Evolutionary conservation across 2,797 vertebrate genomes (phyloP).

Genomic region (Callimico goeldii): DNA sequence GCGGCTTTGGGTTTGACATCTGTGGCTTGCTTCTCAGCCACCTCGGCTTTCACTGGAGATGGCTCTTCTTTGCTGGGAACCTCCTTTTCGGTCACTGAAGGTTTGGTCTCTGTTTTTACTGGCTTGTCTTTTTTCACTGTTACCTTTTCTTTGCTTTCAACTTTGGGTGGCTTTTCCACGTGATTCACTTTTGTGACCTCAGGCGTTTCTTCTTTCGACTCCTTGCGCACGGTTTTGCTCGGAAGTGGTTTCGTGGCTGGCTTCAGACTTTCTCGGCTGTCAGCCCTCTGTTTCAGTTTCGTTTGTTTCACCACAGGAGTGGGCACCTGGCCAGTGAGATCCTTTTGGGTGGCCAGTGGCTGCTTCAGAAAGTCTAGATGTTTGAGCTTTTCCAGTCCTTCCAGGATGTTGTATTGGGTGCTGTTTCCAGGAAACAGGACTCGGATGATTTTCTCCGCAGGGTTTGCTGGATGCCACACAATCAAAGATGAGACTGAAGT

Average conservation of each 20-base stretch:
- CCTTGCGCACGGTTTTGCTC: conserved; percentile 90
- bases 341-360: conserved; percentile 93
- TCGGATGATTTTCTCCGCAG: conserved; percentile 95
- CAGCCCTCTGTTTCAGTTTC: conserved; percentile 93
- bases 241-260: conserved; percentile 90
- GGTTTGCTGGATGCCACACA: conserved; percentile 98
- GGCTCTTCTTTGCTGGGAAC: conserved; percentile 87
- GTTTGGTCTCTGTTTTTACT: conserved; percentile 85
- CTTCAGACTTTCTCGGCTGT: conserved; percentile 96
- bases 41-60: conserved; percentile 85
- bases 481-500: conserved; percentile 96
- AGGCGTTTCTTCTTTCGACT: conserved; percentile 91
- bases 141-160: conserved; percentile 93
- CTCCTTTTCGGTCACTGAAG: conserved; percentile 87
- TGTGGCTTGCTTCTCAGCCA: conserved; percentile 89
- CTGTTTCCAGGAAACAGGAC: conserved; percentile 98
- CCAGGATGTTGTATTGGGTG: conserved; percentile 95
- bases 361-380: conserved; percentile 97
- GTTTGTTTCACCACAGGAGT: conserved; percentile 91
- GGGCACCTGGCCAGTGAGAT: conserved; percentile 86
- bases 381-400: conserved; percentile 97
- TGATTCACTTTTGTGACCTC: conserved; percentile 88
- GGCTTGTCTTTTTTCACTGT: conserved; percentile 90
- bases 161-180: conserved; percentile 89
- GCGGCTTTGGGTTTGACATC: conserved; percentile 90